Percentiles rank a stretch among this genome's conserved stretches.
Evolutionary conservation across 2,113 vertebrate genomes (phyloP).

Genomic region (Suncus etruscus): DNA sequence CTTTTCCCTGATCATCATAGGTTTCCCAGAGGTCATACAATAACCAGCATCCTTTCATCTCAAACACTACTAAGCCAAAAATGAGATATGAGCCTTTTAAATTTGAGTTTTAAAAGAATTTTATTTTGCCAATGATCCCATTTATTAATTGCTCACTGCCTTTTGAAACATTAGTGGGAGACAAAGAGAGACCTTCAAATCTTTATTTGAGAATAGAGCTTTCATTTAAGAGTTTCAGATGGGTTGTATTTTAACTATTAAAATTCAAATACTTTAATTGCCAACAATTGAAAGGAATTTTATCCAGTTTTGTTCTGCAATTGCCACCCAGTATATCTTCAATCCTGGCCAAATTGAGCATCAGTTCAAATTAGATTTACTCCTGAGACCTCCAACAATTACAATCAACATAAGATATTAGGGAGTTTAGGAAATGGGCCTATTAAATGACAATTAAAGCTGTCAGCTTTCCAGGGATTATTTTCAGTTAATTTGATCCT

Average conservation of each 20-base stretch:
- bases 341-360: conserved; percentile 69
- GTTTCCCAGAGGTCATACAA: conserved; percentile 66
- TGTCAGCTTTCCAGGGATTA: conserved; percentile 69
- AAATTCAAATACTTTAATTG: conserved; percentile 71
- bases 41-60: conserved; percentile 31
- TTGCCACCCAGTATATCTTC: conserved; percentile 68
- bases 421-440: conserved; percentile 75
- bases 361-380: conserved; percentile 78
- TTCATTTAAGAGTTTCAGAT: conserved; percentile 69
- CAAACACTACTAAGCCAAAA: conserved; percentile 13
- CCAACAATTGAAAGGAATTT: conserved; percentile 52
- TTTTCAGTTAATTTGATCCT: conserved; percentile 59
- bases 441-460: conserved; percentile 77
- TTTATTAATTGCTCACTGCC: conserved; percentile 75
- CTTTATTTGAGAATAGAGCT: conserved; percentile 72
- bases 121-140: conserved; percentile 75
- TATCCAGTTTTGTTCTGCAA: conserved; percentile 73
- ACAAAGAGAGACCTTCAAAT: conserved; percentile 68
- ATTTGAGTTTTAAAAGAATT: conserved; percentile 55
- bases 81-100: conserved; percentile 71
- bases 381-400: conserved; percentile 60
- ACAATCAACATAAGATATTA: conserved; percentile 71
- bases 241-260: conserved; percentile 60
- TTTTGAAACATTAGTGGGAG: conserved; percentile 72
- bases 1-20: conserved; percentile 30